These are phyloP conservation scores for Neopelma chrysocephalum DNA, from an alignment of 2,797 vertebrate genomes.

Conservation along the genomic window DNA sequence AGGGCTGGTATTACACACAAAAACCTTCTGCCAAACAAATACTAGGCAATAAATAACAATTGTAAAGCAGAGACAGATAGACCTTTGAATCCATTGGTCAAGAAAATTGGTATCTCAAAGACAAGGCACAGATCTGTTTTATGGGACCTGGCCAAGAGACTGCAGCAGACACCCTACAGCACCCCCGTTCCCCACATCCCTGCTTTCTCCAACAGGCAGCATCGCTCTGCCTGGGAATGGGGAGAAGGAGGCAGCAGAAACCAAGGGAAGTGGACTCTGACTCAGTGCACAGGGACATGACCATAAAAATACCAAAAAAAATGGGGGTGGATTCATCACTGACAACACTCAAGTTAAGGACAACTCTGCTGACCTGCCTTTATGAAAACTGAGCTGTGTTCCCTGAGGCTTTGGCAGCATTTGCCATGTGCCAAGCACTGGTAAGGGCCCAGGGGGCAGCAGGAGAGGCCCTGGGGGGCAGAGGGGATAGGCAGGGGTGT, in stretches of 20 bases:
- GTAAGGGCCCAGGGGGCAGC: accelerated
- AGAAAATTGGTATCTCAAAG: background rate
- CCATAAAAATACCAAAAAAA: background rate
- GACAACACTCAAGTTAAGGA: background rate
- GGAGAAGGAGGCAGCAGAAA: background rate
- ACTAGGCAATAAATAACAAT: slow-evolving; percentile 1
- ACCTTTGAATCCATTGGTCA: background rate
- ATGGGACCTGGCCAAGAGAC: background rate
- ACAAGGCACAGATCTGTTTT: background rate
- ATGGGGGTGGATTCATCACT: accelerated
- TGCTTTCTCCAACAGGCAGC: background rate
- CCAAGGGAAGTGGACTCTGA: accelerated
- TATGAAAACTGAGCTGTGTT: background rate
- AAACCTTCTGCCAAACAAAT: slow-evolving; percentile 50
- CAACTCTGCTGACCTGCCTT: background rate
- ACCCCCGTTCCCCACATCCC: no score
- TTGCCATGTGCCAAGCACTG: accelerated
- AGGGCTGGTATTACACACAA: slow-evolving; percentile 38
- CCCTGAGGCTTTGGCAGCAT: accelerated
- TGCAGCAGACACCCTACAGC: background rate
- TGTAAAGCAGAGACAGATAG: background rate
- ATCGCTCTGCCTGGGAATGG: accelerated
- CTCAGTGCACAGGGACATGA: accelerated
- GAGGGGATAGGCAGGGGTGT: background rate
- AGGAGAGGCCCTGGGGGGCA: no score